A percentile compares a stretch with the other conserved stretches of the same genome.
These are phyloP conservation scores for Numenius arquata DNA, from an alignment of 2,113 vertebrate genomes.

Conservation along the genomic window DNA sequence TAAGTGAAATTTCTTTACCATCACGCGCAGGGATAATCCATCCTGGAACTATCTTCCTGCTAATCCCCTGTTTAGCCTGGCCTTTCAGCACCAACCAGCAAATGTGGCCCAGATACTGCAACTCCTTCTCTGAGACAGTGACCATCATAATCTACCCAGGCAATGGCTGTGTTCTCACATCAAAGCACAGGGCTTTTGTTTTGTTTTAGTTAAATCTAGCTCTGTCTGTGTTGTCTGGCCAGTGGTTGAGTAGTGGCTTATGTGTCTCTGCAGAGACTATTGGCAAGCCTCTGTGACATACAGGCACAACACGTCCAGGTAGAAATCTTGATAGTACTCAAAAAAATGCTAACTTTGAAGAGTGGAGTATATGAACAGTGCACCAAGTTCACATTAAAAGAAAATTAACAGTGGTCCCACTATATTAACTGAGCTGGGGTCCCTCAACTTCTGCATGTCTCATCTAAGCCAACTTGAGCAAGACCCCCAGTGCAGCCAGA, in stretches of 20 bases:
- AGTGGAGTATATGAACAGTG: background rate
- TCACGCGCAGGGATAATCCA: background rate
- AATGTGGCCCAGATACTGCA: background rate
- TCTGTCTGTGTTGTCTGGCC: background rate
- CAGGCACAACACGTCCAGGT: background rate
- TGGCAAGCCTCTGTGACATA: background rate
- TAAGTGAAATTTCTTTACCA: background rate
- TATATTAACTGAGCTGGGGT: background rate
- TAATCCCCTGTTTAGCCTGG: background rate
- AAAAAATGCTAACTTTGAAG: background rate
- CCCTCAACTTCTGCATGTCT: background rate
- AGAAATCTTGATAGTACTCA: background rate
- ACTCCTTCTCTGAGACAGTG: background rate
- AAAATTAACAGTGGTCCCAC: background rate
- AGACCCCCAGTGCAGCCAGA: fast-evolving
- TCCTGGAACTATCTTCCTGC: background rate
- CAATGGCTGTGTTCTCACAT: background rate
- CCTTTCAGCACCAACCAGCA: constrained; percentile 13
- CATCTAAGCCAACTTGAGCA: background rate
- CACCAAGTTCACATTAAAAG: background rate
- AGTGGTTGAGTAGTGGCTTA: background rate
- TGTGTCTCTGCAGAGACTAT: background rate
- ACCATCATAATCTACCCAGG: background rate
- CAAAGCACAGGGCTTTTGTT: background rate
- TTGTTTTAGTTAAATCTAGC: background rate